These are phyloP conservation scores for Ectemnius lituratus DNA, from an alignment of 2,888 invertebrate species.

Conservation along the genomic window DNA sequence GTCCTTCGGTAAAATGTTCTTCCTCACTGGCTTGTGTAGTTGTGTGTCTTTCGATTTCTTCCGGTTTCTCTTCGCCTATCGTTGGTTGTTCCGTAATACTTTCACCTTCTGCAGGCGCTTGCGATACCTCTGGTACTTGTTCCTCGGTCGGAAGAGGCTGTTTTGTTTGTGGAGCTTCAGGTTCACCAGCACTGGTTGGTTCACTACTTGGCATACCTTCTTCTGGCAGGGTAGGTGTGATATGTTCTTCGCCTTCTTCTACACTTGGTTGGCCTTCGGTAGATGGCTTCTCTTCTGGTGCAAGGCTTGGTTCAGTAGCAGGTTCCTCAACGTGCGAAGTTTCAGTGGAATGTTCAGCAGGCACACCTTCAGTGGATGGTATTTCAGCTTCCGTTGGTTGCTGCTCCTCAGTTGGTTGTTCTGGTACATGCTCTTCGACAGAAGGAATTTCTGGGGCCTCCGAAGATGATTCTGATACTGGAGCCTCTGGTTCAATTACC, in stretches of 20 bases:
- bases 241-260: constrained; percentile 20
- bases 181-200: constrained; percentile 5
- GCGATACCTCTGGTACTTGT: constrained; percentile 18
- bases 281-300: constrained; percentile 31
- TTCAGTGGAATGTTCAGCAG: constrained; percentile 39
- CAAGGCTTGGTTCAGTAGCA: constrained; percentile 35
- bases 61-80: constrained; percentile 35
- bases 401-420: constrained; percentile 36
- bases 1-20: constrained; percentile 16
- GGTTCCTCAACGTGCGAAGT: constrained; percentile 31
- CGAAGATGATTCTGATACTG: constrained; percentile 14
- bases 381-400: constrained; percentile 23
- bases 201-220: constrained; percentile 23
- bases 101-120: constrained; percentile 14
- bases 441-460: constrained; percentile 23
- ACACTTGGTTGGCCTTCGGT: constrained; percentile 37
- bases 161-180: constrained; percentile 36
- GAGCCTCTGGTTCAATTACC: constrained; percentile 11
- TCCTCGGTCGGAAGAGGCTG: constrained; percentile 28
- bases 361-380: constrained; percentile 27
- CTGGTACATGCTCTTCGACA: constrained; percentile 24
- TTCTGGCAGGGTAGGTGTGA: constrained; percentile 17
- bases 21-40: constrained; percentile 26
- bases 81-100: constrained; percentile 23
- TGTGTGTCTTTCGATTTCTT: constrained; percentile 22